These are phyloP conservation scores for Gallinago paraguaiae DNA, from an alignment of 2,113 vertebrate genomes.

Conservation along the genomic window DNA sequence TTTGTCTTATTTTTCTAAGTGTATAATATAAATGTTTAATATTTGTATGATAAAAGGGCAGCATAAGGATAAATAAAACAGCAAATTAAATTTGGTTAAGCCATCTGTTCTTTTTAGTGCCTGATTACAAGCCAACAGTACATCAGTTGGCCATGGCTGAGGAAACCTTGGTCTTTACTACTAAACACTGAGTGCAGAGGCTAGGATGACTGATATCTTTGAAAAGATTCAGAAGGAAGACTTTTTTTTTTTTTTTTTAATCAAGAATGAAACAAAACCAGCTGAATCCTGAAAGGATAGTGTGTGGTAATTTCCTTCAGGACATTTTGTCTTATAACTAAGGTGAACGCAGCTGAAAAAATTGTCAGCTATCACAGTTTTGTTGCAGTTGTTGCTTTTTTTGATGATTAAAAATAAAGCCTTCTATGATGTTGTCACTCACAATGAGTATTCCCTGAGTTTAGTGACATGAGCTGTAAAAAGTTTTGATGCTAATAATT, in stretches of 20 bases:
- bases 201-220: neutral
- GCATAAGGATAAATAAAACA: slow-evolving; percentile 64
- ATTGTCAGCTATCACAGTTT: slow-evolving; percentile 10
- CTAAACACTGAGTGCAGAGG: neutral
- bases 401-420: slow-evolving; percentile 19
- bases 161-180: slow-evolving; percentile 16
- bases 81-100: slow-evolving; percentile 69
- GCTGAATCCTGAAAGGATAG: neutral
- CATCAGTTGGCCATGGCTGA: slow-evolving; percentile 23
- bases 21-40: slow-evolving; percentile 15
- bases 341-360: slow-evolving; percentile 34
- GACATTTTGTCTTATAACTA: slow-evolving; percentile 12
- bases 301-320: neutral
- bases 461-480: slow-evolving; percentile 8
- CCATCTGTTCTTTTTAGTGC: slow-evolving; percentile 69
- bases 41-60: slow-evolving; percentile 29
- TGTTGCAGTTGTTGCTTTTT: slow-evolving; percentile 48
- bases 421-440: slow-evolving; percentile 11
- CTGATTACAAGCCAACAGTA: slow-evolving; percentile 53
- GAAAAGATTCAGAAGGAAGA: slow-evolving; percentile 15
- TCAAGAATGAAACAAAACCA: slow-evolving; percentile 36
- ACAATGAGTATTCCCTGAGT: slow-evolving; percentile 18
- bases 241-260: slow-evolving; percentile 2
- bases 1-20: slow-evolving; percentile 15
- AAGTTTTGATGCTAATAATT: neutral